Conservation (phyloP, 2,888 invertebrate species). For the Trypoxylon attenuatum region DNA sequence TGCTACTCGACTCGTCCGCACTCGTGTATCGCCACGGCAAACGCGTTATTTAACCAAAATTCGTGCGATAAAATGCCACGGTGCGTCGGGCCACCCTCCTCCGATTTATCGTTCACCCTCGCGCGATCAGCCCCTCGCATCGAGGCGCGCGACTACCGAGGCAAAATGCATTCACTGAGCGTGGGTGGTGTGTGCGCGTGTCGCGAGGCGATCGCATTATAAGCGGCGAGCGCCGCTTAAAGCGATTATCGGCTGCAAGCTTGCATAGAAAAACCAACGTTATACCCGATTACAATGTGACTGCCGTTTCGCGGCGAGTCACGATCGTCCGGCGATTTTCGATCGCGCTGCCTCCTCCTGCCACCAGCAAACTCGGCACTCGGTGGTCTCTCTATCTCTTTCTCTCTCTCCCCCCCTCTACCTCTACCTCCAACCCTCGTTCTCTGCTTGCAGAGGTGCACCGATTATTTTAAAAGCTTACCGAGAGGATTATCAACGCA, state of each 20-base stretch:
- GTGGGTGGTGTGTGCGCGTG: conserved; percentile 68
- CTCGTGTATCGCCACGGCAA: conserved; percentile 21
- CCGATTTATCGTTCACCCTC: not conserved
- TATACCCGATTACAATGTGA: conserved; percentile 71
- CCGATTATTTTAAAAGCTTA: conserved; percentile 73
- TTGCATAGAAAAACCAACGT: conserved; percentile 64
- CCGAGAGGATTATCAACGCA: conserved; percentile 65
- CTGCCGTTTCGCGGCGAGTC: conserved; percentile 68
- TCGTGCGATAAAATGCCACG: conserved; percentile 61
- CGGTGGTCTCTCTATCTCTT: too few relatives aligned
- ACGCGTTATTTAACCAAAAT: conserved; percentile 62
- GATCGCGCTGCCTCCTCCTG: conserved; percentile 29
- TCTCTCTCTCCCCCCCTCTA: not conserved
- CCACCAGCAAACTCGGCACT: too few relatives aligned
- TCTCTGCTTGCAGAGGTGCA: conserved; percentile 42
- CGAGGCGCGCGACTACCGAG: conserved; percentile 25
- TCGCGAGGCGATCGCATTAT: conserved; percentile 72
- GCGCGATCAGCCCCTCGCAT: not conserved
- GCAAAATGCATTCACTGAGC: conserved; percentile 64
- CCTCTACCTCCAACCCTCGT: conserved; percentile 44
- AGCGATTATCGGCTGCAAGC: conserved; percentile 70
- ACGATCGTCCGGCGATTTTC: conserved; percentile 59
- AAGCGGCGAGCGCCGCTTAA: conserved; percentile 70
- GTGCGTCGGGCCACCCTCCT: conserved; percentile 10
- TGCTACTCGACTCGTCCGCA: not conserved